These are phyloP conservation scores for Piezodorus guildinii DNA, from an alignment of 1,140 invertebrate species.

Conservation along the genomic window DNA sequence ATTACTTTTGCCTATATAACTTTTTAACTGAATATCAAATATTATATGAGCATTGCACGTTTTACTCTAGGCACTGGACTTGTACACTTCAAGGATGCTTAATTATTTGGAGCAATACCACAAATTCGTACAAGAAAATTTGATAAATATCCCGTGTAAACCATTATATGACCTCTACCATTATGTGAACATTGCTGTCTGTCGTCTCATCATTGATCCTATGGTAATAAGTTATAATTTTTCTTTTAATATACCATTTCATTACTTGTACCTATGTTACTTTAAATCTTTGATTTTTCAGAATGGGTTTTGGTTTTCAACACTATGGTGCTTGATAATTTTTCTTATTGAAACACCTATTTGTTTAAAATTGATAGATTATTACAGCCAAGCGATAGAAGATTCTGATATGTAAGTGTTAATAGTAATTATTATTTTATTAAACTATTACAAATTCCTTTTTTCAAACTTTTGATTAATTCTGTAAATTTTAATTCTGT, in stretches of 20 bases:
- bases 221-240: slow-evolving; percentile 37
- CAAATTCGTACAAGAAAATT: not conserved
- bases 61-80: slow-evolving; percentile 44
- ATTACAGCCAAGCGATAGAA: slow-evolving; percentile 21
- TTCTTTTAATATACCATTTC: not conserved
- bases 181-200: slow-evolving; percentile 36
- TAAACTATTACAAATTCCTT: not conserved
- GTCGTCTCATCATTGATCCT: slow-evolving; percentile 57
- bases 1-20: no score
- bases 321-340: slow-evolving; percentile 33
- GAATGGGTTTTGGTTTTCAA: slow-evolving; percentile 48
- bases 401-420: slow-evolving; percentile 10
- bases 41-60: no score
- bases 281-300: slow-evolving; percentile 30
- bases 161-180: slow-evolving; percentile 59
- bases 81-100: slow-evolving; percentile 45
- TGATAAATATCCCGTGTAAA: slow-evolving; percentile 51
- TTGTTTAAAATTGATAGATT: slow-evolving; percentile 28
- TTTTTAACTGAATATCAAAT: no score
- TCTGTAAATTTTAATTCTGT: no score
- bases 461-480: not conserved
- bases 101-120: slow-evolving; percentile 53
- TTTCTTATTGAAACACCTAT: slow-evolving; percentile 36
- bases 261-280: no score
- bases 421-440: not conserved